Evolutionary conservation across 2,888 invertebrate genomes (phyloP).

Genomic region (Petrolisthes cinctipes): DNA sequence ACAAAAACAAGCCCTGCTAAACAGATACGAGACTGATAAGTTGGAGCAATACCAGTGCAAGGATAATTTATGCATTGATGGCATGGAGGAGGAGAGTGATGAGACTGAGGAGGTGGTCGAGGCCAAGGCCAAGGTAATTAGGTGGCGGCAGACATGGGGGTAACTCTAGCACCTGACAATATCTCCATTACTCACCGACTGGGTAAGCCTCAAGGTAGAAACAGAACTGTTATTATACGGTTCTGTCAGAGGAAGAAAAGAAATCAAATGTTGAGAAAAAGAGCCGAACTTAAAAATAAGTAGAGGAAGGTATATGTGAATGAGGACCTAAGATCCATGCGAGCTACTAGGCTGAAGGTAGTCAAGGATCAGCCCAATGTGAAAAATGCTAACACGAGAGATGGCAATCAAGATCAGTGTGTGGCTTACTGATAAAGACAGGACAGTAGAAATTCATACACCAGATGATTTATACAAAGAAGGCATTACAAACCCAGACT

Average conservation of each 20-base stretch:
- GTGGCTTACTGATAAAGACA: conserved; percentile 19
- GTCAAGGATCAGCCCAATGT: conserved; percentile 10
- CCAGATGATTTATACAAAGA: conserved; percentile 21
- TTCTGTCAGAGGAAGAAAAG: background rate
- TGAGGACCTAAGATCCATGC: conserved; percentile 5
- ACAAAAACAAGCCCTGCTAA: background rate
- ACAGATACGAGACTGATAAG: conserved; percentile 1
- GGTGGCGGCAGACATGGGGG: conserved; percentile 10
- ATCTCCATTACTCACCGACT: conserved; percentile 5
- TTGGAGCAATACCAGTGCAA: background rate
- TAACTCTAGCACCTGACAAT: background rate
- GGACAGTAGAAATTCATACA: conserved; percentile 19
- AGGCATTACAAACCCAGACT: background rate
- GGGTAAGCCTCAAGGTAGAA: conserved; percentile 2
- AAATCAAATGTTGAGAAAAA: conserved; percentile 5
- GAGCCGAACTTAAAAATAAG: background rate
- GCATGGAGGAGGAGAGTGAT: conserved; percentile 14
- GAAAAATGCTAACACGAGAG: background rate
- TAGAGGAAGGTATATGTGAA: conserved; percentile 20
- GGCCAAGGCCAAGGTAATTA: conserved; percentile 9
- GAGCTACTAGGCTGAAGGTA: background rate
- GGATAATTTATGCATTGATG: conserved; percentile 3
- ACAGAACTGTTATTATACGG: background rate
- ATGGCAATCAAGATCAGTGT: background rate
- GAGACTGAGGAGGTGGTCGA: conserved; percentile 19